Conservation (phyloP, 53 echinoderm and acorn worm genomes). For the Astropecten irregularis region DNA sequence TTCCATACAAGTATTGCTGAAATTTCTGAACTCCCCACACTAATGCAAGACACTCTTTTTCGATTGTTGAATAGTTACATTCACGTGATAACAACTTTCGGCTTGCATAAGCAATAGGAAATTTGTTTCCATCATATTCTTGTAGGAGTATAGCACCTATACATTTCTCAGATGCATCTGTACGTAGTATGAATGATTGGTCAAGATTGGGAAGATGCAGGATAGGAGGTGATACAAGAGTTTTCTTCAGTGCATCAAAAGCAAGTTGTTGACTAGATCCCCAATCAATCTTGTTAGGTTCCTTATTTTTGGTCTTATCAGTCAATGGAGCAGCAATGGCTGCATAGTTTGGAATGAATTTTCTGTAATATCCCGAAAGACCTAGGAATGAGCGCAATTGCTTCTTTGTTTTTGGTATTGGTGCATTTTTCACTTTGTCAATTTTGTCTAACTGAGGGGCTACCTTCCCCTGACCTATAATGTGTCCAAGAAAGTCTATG, state of each 20-base stretch:
- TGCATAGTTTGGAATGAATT: slow-evolving; percentile 33
- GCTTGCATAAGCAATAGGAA: slow-evolving; percentile 49
- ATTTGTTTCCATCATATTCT: neutral
- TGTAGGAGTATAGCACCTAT: slow-evolving; percentile 34
- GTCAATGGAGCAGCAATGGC: slow-evolving; percentile 38
- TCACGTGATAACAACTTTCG: slow-evolving; percentile 29
- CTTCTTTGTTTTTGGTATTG: slow-evolving; percentile 30
- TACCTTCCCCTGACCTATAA: neutral
- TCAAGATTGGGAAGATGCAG: slow-evolving; percentile 26
- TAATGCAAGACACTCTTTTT: slow-evolving; percentile 31
- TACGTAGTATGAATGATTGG: slow-evolving; percentile 18
- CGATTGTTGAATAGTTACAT: slow-evolving; percentile 25
- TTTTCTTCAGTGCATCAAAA: slow-evolving; percentile 4
- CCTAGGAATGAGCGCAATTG: slow-evolving; percentile 44
- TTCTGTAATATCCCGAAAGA: slow-evolving; percentile 14
- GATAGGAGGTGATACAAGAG: slow-evolving; percentile 8
- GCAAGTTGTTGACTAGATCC: neutral
- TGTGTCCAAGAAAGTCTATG: slow-evolving; percentile 35
- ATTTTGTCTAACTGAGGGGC: slow-evolving; percentile 6
- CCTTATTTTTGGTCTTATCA: slow-evolving; percentile 2
- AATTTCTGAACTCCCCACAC: slow-evolving; percentile 38
- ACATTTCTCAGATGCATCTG: slow-evolving; percentile 37
- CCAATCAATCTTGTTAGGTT: neutral
- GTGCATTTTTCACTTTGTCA: neutral
- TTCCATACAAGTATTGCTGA: slow-evolving; percentile 36